Evolutionary conservation across 2,797 vertebrate species (phyloP).

Genomic region (Dipus sagitta): DNA sequence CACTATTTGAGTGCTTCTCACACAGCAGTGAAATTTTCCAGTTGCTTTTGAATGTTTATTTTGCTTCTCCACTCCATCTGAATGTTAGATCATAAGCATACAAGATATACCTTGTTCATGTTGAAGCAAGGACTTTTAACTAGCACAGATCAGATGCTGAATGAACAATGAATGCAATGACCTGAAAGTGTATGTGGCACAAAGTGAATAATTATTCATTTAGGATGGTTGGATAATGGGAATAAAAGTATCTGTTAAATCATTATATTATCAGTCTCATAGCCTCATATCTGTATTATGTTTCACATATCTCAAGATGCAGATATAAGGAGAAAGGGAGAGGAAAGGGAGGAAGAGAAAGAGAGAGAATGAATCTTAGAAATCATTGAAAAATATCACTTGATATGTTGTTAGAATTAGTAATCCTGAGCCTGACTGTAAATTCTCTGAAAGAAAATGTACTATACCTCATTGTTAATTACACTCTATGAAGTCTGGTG

Average conservation of each 20-base stretch:
- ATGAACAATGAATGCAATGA: neutral
- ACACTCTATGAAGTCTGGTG: neutral
- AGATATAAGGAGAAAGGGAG: no score
- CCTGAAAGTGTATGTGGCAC: no score
- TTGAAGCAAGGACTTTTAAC: neutral
- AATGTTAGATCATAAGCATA: neutral
- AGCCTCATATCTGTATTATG: neutral
- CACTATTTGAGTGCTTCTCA: neutral
- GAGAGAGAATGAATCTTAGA: neutral
- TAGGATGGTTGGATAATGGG: neutral
- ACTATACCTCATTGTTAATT: neutral
- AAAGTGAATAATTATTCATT: neutral
- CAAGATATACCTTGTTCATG: neutral
- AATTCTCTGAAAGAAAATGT: neutral
- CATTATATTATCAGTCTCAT: neutral
- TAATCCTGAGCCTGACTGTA: neutral
- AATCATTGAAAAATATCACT: neutral
- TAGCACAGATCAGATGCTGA: neutral
- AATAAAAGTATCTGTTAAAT: neutral
- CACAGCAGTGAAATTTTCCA: neutral
- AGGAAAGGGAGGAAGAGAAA: neutral
- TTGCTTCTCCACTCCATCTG: neutral
- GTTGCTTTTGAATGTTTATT: neutral
- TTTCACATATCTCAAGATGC: neutral
- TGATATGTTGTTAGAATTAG: neutral